Percentiles rank a stretch among this genome's conserved stretches.
Conservation (phyloP, 2,888 invertebrate species). For the Cephus sareptanus region DNA sequence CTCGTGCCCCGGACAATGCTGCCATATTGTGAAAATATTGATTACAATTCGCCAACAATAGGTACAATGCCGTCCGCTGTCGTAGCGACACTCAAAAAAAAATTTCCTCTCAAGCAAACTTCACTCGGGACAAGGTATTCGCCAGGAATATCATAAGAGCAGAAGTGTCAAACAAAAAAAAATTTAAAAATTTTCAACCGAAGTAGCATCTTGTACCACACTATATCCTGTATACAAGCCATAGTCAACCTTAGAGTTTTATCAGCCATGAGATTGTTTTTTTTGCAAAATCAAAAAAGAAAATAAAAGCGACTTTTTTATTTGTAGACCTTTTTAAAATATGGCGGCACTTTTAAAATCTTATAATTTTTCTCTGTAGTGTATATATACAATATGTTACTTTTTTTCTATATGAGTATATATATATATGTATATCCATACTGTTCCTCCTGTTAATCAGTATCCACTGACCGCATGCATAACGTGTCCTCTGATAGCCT, state of each 20-base stretch:
- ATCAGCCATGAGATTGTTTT: neutral
- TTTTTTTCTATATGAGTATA: neutral
- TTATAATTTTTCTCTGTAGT: slow-evolving; percentile 1
- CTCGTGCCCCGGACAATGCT: slow-evolving; percentile 63
- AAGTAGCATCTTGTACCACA: neutral
- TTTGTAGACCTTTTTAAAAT: neutral
- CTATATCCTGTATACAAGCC: neutral
- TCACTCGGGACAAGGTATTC: slow-evolving; percentile 11
- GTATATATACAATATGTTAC: neutral
- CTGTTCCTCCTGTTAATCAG: slow-evolving; percentile 13
- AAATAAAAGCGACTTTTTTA: slow-evolving; percentile 17
- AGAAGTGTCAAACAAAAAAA: neutral
- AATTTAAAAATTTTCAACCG: neutral
- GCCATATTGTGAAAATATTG: slow-evolving; percentile 66
- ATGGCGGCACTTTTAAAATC: neutral
- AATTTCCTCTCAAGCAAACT: slow-evolving; percentile 41
- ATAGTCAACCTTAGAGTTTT: neutral
- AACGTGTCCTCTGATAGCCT: slow-evolving; percentile 2
- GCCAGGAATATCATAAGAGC: neutral
- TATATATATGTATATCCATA: slow-evolving; percentile 3
- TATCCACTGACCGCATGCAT: slow-evolving; percentile 14
- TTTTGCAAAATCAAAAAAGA: neutral
- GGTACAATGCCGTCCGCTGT: slow-evolving; percentile 57
- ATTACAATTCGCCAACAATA: slow-evolving; percentile 64
- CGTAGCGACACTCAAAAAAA: slow-evolving; percentile 49